Evolutionary conservation across 1,140 invertebrate species (phyloP).

Genomic region (Drosophila yakuba): DNA sequence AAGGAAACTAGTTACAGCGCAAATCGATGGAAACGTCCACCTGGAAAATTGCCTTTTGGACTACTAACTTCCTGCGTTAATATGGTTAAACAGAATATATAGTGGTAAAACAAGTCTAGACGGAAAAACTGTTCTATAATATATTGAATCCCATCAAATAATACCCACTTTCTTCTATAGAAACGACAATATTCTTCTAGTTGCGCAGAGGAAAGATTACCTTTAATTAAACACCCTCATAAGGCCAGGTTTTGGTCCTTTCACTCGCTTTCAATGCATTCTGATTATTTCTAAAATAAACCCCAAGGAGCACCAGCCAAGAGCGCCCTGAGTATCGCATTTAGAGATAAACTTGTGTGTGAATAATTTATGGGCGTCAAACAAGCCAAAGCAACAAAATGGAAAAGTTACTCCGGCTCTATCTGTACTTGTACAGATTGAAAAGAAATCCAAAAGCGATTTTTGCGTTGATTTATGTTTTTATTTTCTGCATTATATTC

Average conservation of each 20-base stretch:
- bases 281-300: constrained; percentile 1
- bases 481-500: constrained; percentile 77
- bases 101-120: too few species aligned
- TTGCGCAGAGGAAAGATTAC: not conserved
- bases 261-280: too few species aligned
- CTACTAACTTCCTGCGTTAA: not conserved
- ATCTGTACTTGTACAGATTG: constrained; percentile 54
- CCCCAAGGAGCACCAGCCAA: not conserved
- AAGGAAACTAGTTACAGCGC: constrained; percentile 3
- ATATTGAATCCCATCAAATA: too few species aligned
- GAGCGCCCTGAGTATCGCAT: constrained; percentile 19
- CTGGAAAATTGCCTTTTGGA: not conserved
- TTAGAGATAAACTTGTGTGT: constrained; percentile 36
- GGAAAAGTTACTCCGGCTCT: constrained; percentile 26
- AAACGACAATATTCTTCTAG: not conserved
- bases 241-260: too few species aligned
- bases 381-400: constrained; percentile 28
- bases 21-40: not conserved
- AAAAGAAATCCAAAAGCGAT: constrained; percentile 76
- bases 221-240: not conserved
- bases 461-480: constrained; percentile 75
- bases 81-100: not conserved
- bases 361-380: constrained; percentile 44
- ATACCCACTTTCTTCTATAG: too few species aligned
- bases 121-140: not conserved